Conservation (phyloP, 2,113 vertebrate genomes). For the Anolis carolinensis region DNA sequence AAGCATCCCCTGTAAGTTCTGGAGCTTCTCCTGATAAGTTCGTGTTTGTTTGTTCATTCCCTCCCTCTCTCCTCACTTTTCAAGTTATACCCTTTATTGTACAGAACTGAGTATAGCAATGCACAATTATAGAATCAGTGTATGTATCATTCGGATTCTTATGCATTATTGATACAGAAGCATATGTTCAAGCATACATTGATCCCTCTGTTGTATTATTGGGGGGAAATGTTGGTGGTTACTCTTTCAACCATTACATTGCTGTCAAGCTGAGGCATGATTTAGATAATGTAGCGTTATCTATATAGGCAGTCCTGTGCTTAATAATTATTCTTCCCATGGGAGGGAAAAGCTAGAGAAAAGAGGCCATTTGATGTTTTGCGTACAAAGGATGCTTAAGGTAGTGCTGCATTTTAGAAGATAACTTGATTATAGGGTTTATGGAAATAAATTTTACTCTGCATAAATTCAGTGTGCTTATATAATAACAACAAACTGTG, state of each 20-base stretch:
- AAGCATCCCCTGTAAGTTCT: conserved; percentile 71
- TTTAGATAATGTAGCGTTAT: conserved; percentile 29
- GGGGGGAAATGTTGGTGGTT: conserved; percentile 24
- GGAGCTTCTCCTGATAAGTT: not conserved
- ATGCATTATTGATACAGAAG: conserved; percentile 16
- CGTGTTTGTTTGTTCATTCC: not conserved
- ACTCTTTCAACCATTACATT: conserved; percentile 39
- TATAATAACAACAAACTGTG: not conserved
- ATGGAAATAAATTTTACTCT: not conserved
- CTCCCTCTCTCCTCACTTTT: too few species aligned
- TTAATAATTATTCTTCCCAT: conserved; percentile 39
- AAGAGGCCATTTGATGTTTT: not conserved
- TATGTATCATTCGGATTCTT: not conserved
- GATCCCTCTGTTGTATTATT: not conserved
- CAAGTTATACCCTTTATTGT: fast-evolving
- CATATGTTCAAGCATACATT: conserved; percentile 19
- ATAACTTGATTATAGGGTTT: not conserved
- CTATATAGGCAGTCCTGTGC: conserved; percentile 44
- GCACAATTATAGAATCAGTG: not conserved
- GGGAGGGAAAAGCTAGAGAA: not conserved
- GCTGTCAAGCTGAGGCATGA: conserved; percentile 42
- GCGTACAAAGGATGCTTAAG: not conserved
- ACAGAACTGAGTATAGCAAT: not conserved
- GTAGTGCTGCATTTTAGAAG: conserved; percentile 5
- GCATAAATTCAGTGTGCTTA: conserved; percentile 5